Base-by-base conservation (phyloP, 2,888 invertebrate genomes). In the Scaptomyza polygonia region DNA sequence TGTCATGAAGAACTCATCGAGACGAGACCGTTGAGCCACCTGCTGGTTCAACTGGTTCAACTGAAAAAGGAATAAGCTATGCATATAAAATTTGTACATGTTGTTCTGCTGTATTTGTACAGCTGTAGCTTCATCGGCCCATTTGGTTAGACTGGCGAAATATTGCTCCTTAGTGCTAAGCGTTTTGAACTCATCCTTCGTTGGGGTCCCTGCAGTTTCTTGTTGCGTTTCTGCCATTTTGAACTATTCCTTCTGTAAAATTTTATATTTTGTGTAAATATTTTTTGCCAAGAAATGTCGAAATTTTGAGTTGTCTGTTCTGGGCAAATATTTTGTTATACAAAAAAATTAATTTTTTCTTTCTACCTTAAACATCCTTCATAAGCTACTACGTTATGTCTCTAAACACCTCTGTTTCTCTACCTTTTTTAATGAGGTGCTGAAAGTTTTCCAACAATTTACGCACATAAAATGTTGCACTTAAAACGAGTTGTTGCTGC, bases 381-480 rank as follows among this genome's bases (percentile, higher is more conserved):
- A 34, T 2, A 32, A 7, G 5, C 25, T 11, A 21, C 14, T 36
- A 16, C 1, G 18, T 25, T 25, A 43, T 49, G 27, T 18, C n/a
- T n/a, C n/a, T 18, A n/a, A 40, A 16, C 6, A 32, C 14, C 14
- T 12, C 6, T 18, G 5, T 4, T 29, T 36, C 34, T 36, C 34
- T 14, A 1, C 16, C 11, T 4, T 1, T 30, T 3, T 36, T 30
- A 59, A 54, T 59, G 44, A 59, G 39, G 44, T 36, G 36, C 42
- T 44, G 9, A 9, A 45, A 39, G 29, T 45, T 59, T 55, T 30
- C 45, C 8, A 18, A 14, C 27, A 44, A 70, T 36, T 55, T 55
- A 45, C 25, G 32, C 8, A 44, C 16, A 36, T 30, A 14, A 32
- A 39, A 55, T 16, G 27, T 39, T 27, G 52, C 29, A 34, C 21